These are phyloP conservation scores for Rhogogaster chlorosoma DNA, from an alignment of 2,888 invertebrate genomes.

Conservation along the genomic window DNA sequence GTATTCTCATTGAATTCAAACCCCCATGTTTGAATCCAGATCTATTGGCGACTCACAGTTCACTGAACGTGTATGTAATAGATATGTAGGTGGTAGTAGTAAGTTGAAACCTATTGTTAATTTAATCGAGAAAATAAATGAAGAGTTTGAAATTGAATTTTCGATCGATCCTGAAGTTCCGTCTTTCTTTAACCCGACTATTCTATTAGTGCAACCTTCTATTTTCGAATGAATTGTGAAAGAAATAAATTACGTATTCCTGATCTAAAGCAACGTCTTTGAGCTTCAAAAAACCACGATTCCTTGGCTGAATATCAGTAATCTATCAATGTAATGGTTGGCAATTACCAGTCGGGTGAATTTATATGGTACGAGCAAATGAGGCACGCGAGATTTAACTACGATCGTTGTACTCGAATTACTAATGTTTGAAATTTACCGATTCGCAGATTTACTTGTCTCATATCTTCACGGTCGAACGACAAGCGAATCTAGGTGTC, in stretches of 20 bases:
- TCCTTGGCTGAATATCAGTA: slow-evolving; percentile 16
- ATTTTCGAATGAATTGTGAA: not conserved
- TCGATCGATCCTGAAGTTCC: not conserved
- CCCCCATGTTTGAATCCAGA: not conserved
- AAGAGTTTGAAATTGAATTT: slow-evolving; percentile 26
- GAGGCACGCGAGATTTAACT: not conserved
- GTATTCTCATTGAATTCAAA: slow-evolving; percentile 1
- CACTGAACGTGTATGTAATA: not conserved
- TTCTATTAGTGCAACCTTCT: not conserved
- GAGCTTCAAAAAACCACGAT: not conserved
- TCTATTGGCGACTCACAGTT: not conserved
- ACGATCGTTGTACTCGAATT: not conserved
- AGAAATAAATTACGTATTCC: slow-evolving; percentile 29
- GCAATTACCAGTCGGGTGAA: not conserved
- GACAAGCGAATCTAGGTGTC: not conserved
- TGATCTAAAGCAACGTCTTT: not conserved
- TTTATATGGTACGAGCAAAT: not conserved
- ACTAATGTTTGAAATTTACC: not conserved
- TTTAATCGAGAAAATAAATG: not conserved
- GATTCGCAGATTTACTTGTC: not conserved
- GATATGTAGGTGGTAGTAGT: not conserved
- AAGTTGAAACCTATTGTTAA: not conserved
- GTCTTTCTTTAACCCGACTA: not conserved
- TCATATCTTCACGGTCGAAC: not conserved
- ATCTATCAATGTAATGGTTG: slow-evolving; percentile 25